Evolutionary conservation across 2,888 invertebrate species (phyloP).

Genomic region (Drosophila mercatorum): DNA sequence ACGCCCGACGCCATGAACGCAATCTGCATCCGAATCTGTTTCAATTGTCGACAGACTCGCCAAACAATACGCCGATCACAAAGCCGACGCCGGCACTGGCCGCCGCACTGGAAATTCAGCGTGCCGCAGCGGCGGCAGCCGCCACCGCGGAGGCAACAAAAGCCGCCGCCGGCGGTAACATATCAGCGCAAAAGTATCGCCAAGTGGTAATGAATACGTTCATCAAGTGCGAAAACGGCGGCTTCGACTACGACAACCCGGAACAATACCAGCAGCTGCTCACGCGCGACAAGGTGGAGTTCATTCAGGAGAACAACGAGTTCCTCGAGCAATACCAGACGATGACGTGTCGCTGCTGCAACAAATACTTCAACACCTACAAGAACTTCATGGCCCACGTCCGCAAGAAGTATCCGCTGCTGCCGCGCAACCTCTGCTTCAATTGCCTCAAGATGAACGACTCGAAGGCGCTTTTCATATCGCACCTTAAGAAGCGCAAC

Average conservation of each 20-base stretch:
- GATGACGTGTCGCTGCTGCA: constrained; percentile 84
- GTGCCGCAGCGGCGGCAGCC: constrained; percentile 73
- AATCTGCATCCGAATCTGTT: constrained; percentile 84
- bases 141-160: constrained; percentile 73
- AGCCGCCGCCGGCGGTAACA: constrained; percentile 68
- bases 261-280: constrained; percentile 83
- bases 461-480: constrained; percentile 84
- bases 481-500: constrained; percentile 84
- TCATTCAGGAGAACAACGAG: constrained; percentile 83
- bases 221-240: constrained; percentile 76
- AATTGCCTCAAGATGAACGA: constrained; percentile 85
- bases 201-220: constrained; percentile 81
- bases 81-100: constrained; percentile 80
- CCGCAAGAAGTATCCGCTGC: constrained; percentile 83
- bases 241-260: constrained; percentile 84
- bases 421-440: constrained; percentile 84
- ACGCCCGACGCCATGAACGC: constrained; percentile 84
- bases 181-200: constrained; percentile 78
- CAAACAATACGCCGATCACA: constrained; percentile 75
- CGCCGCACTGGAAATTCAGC: constrained; percentile 80
- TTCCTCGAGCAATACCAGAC: constrained; percentile 84
- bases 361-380: constrained; percentile 83
- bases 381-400: constrained; percentile 85
- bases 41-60: constrained; percentile 69
- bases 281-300: constrained; percentile 83